A percentile compares a stretch with the other conserved stretches of the same genome.
These are phyloP conservation scores for Galerucella calmariensis DNA, from an alignment of 2,888 invertebrate species.

Conservation along the genomic window DNA sequence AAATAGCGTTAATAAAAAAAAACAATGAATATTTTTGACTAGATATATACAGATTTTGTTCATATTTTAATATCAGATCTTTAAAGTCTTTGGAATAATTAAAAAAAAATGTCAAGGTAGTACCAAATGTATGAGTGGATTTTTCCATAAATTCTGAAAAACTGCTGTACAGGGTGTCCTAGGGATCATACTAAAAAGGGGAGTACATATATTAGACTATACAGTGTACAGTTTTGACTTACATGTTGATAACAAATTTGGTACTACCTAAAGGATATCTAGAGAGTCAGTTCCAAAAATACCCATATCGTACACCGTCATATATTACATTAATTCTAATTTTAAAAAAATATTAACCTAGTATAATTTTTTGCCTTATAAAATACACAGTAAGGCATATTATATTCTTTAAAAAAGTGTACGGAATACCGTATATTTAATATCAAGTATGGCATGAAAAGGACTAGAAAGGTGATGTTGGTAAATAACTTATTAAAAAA, in stretches of 20 bases:
- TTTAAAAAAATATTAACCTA: background rate
- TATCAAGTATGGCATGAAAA: constrained; percentile 24
- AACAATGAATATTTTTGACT: constrained; percentile 23
- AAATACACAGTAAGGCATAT: background rate
- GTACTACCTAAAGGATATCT: background rate
- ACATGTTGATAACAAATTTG: background rate
- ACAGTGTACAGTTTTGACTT: too few species aligned
- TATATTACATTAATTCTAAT: background rate
- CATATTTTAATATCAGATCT: constrained; percentile 28
- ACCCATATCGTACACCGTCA: background rate
- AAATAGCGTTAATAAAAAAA: background rate
- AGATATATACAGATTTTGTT: constrained; percentile 9
- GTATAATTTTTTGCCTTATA: background rate
- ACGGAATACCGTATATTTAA: constrained; percentile 9
- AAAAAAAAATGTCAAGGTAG: constrained; percentile 11
- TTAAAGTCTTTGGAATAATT: constrained; percentile 20
- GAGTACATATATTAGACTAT: too few species aligned
- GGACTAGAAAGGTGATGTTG: constrained; percentile 20
- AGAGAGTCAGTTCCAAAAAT: background rate
- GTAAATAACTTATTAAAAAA: background rate
- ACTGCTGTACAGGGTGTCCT: too few species aligned
- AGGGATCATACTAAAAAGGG: too few species aligned
- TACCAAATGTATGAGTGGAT: background rate
- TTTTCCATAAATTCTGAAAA: too few species aligned
- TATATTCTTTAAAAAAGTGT: background rate